Base-by-base conservation (phyloP, 2,113 vertebrate species). In the Eudorcas thomsonii region DNA sequence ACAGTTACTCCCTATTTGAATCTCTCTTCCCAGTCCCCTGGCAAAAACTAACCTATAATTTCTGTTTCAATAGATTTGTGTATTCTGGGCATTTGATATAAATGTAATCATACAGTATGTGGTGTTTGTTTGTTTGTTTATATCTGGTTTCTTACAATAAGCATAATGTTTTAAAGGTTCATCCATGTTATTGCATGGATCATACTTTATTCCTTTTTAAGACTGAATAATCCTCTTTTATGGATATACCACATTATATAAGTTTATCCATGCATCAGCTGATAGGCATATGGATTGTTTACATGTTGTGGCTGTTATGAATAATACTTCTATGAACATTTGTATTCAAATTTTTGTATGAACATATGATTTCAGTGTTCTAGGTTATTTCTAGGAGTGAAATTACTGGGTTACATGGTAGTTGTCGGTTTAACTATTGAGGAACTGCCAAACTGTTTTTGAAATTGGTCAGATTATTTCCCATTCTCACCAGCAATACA, bases 361-460 rank as follows among this genome's bases (percentile, higher is more conserved):
- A 96, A 94, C 11, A 50, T 21, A 30, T 57, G 52, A 86, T 77
- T 88, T 96, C 64, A 60, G 33, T 88, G 88, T 28, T 78, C 50
- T 77, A 54, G 55, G 43, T 48, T 93, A 4, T 50, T 33, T 50
- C 12, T 88, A 39, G 39, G 33, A 86, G n/a, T 90, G 1, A 26
- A 83, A 74, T 86, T 91, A 39, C 52, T 77, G 71, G 6, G 2
- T 86, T 21, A 57, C 30, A 33, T 62, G 36, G 14, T 94, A 88
- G 14, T 95, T 91, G 26, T 89, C 23, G 81, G 71, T 96, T 85
- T 62, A 96, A 84, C 14, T 89, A 86, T 95, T 84, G 67, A 94
- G 54, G 28, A 95, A 45, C 21, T 86, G 25, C 45, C 13, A 59
- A 36, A 86, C 33, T 26, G 3, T 84, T 96, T 94, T 98, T 36